A percentile compares a stretch with the other conserved stretches of the same genome.
Evolutionary conservation across 2,797 vertebrate species (phyloP).

Genomic region (Notamacropus eugenii): DNA sequence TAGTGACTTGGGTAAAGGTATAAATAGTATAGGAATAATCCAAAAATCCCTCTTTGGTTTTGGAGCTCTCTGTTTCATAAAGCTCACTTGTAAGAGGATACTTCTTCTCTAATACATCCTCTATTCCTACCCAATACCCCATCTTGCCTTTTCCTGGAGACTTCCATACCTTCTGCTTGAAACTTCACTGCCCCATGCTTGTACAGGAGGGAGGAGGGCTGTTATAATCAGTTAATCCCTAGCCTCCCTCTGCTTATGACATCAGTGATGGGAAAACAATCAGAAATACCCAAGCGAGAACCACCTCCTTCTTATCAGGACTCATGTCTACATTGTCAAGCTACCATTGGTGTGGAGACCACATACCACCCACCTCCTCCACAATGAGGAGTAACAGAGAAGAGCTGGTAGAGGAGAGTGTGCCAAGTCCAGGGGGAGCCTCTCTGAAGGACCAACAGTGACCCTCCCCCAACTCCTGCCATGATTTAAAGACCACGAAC

Average conservation of each 20-base stretch:
- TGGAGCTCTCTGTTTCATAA: background rate
- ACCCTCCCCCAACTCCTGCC: background rate
- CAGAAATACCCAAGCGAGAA: background rate
- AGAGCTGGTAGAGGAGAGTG: background rate
- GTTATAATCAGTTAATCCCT: background rate
- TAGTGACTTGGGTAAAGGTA: background rate
- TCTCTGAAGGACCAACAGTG: background rate
- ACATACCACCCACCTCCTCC: background rate
- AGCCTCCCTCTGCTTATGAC: background rate
- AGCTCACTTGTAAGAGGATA: background rate
- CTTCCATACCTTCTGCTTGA: background rate
- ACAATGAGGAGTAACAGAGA: background rate
- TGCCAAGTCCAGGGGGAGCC: background rate
- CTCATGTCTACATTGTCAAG: background rate
- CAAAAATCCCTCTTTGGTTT: background rate
- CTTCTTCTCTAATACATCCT: background rate
- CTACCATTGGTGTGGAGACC: background rate
- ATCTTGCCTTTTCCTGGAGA: background rate
- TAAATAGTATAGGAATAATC: background rate
- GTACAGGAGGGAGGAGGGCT: background rate
- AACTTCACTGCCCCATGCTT: background rate
- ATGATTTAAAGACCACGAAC: background rate
- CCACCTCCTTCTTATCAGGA: background rate
- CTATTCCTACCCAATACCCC: background rate
- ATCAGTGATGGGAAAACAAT: background rate